phyloP scores from a whole-genome alignment of 2,888 invertebrate species.

The Blastobasis lacticolella region DNA sequence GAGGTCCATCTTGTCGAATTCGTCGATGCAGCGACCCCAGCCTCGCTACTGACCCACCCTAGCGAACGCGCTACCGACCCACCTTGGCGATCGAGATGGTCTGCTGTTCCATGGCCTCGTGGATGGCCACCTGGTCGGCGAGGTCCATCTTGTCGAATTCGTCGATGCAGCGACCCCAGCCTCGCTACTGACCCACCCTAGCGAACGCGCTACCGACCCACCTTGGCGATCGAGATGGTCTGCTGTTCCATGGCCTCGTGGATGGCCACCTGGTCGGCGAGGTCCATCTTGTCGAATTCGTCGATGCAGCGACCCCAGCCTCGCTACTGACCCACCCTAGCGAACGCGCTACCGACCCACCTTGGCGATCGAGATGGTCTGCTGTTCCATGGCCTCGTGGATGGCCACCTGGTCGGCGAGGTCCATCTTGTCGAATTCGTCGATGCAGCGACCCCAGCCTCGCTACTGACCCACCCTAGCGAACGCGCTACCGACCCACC shows the following conservation, averaged over 20 bases:
- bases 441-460: slow-evolving; percentile 91
- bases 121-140: slow-evolving; percentile 98
- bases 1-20: slow-evolving; percentile 99
- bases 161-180: slow-evolving; percentile 99
- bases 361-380: slow-evolving; percentile 98
- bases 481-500: slow-evolving; percentile 46
- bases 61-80: too few relatives aligned
- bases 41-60: too few relatives aligned
- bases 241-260: slow-evolving; percentile 99
- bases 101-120: slow-evolving; percentile 99
- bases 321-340: too few relatives aligned
- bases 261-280: slow-evolving; percentile 97
- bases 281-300: slow-evolving; percentile 99
- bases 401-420: slow-evolving; percentile 97
- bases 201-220: too few relatives aligned
- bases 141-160: slow-evolving; percentile 99
- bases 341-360: slow-evolving; percentile 60
- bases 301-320: slow-evolving; percentile 99
- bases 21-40: slow-evolving; percentile 99
- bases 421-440: slow-evolving; percentile 99
- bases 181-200: too few relatives aligned
- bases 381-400: slow-evolving; percentile 99
- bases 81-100: slow-evolving; percentile 98
- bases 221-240: slow-evolving; percentile 98
- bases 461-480: too few relatives aligned